A percentile compares a stretch with the other conserved stretches of the same genome.
Evolutionary conservation across 2,113 vertebrate genomes (phyloP).

Genomic region (Amia ocellicauda): DNA sequence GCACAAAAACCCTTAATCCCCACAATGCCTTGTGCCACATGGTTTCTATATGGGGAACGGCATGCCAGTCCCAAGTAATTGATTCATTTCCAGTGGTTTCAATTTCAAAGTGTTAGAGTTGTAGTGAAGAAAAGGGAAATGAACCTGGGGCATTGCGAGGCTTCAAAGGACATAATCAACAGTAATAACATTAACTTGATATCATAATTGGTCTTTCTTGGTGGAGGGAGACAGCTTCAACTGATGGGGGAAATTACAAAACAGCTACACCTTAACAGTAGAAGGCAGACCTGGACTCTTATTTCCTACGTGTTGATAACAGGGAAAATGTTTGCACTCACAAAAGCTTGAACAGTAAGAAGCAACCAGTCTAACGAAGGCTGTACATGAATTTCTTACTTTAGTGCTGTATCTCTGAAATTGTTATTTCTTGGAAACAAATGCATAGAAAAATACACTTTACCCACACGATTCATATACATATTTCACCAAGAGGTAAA

Average conservation of each 20-base stretch:
- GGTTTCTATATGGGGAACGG: slow-evolving; percentile 23
- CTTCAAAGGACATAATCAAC: slow-evolving; percentile 64
- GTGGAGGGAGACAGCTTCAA: slow-evolving; percentile 49
- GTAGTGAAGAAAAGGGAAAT: slow-evolving; percentile 41
- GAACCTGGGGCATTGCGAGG: slow-evolving; percentile 44
- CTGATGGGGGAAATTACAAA: slow-evolving; percentile 50
- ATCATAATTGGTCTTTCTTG: slow-evolving; percentile 60
- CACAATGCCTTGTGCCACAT: slow-evolving; percentile 7
- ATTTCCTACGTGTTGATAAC: slow-evolving; percentile 57
- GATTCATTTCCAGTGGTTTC: slow-evolving; percentile 43
- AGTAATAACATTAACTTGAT: slow-evolving; percentile 65
- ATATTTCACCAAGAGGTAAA: no score
- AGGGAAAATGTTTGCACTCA: no score
- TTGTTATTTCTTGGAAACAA: no score
- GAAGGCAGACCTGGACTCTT: slow-evolving; percentile 40
- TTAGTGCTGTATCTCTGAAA: no score
- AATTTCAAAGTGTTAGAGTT: slow-evolving; percentile 51
- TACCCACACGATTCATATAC: no score
- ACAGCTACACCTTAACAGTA: slow-evolving; percentile 33
- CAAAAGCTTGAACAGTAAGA: no score
- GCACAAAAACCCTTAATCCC: slow-evolving; percentile 10
- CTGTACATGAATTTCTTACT: no score
- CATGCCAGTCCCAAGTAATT: slow-evolving; percentile 38
- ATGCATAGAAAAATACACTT: no score
- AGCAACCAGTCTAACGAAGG: no score